Percentiles rank a stretch among this genome's conserved stretches.
phyloP scores from a whole-genome alignment of 1,140 invertebrate genomes.

The Periplaneta americana region DNA sequence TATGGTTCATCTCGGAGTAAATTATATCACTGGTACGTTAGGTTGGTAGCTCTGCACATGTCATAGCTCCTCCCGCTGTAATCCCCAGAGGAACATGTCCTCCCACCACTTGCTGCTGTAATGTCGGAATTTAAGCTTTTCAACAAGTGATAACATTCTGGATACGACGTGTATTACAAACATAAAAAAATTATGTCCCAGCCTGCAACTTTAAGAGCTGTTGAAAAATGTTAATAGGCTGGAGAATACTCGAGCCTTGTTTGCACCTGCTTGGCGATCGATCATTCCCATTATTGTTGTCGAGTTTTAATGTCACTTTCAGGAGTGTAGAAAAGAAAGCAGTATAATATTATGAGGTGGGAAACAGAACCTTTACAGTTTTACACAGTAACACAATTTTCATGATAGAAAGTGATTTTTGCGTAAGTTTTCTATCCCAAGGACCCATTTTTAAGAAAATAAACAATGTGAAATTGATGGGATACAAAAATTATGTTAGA shows the following conservation, averaged over 20 bases:
- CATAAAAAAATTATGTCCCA: background rate
- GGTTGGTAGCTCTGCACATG: background rate
- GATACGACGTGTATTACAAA: background rate
- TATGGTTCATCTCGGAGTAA: background rate
- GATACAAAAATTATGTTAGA: too few relatives aligned
- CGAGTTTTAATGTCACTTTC: background rate
- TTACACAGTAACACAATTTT: too few relatives aligned
- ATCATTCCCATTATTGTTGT: background rate
- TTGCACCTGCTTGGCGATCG: background rate
- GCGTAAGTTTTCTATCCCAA: too few relatives aligned
- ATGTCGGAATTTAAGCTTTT: too few relatives aligned
- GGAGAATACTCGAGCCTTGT: too few relatives aligned
- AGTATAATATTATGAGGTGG: too few relatives aligned
- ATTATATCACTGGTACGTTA: background rate
- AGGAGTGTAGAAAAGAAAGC: too few relatives aligned
- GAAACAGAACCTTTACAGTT: too few relatives aligned
- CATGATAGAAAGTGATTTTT: too few relatives aligned
- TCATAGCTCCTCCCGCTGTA: too few relatives aligned
- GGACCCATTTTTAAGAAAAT: too few relatives aligned
- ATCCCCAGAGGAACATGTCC: background rate
- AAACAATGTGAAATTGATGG: too few relatives aligned
- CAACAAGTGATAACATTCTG: background rate
- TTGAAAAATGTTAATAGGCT: background rate
- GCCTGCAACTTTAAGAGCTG: background rate
- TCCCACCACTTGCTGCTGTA: background rate